Conservation (phyloP, 2,888 invertebrate genomes). For the Colletes collaris region DNA sequence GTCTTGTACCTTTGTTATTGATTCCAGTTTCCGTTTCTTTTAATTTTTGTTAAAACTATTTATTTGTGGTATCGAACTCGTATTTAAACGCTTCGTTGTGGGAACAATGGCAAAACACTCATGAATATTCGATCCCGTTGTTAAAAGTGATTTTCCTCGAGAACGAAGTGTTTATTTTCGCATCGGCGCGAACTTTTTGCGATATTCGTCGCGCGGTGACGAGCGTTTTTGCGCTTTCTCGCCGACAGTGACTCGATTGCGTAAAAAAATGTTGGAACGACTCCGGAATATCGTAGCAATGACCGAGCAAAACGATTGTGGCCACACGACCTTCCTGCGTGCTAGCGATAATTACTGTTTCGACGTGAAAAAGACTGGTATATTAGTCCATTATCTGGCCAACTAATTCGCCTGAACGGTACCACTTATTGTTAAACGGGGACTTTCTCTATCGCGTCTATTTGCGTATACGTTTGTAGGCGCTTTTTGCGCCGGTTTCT, state of each 20-base stretch:
- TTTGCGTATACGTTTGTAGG: background rate
- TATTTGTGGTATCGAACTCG: too few species aligned
- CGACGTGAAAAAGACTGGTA: conserved; percentile 39
- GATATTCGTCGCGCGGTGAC: background rate
- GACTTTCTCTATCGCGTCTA: conserved; percentile 56
- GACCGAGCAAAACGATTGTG: conserved; percentile 45
- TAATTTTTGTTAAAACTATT: too few species aligned
- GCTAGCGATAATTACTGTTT: conserved; percentile 53
- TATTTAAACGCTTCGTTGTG: too few species aligned
- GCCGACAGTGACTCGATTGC: background rate
- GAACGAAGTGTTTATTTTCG: background rate
- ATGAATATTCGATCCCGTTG: too few species aligned
- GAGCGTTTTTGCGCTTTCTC: conserved; percentile 28
- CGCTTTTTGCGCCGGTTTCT: conserved; percentile 14
- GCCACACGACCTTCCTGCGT: conserved; percentile 39
- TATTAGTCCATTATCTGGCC: conserved; percentile 53
- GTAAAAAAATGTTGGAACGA: conserved; percentile 2
- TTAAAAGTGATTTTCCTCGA: background rate
- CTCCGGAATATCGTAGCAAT: conserved; percentile 42
- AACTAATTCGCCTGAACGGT: conserved; percentile 57
- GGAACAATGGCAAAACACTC: too few species aligned
- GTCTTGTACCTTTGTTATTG: too few species aligned
- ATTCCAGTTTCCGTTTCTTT: too few species aligned
- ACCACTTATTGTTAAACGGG: conserved; percentile 51
- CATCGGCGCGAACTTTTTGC: background rate